Evolutionary conservation across 2,113 vertebrate genomes (phyloP).

Genomic region (Xiphophorus maculatus): DNA sequence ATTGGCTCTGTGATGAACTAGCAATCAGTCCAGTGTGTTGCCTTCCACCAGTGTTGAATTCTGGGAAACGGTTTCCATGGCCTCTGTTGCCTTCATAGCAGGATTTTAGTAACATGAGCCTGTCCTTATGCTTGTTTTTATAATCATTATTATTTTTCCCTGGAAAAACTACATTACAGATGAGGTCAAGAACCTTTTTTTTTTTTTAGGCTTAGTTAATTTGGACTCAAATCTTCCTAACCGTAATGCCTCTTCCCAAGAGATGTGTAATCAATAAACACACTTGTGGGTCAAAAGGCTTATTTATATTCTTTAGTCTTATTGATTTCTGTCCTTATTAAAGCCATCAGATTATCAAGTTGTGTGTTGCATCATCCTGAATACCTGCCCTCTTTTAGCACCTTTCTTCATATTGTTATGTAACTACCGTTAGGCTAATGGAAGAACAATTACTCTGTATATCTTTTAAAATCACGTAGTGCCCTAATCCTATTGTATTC

Average conservation of each 20-base stretch:
- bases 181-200: slow-evolving; percentile 16
- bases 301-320: slow-evolving; percentile 20
- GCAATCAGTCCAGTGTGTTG: too few species aligned
- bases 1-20: too few species aligned
- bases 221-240: slow-evolving; percentile 30
- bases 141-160: background rate
- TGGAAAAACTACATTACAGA: background rate
- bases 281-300: slow-evolving; percentile 34
- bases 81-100: too few species aligned
- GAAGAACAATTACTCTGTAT: background rate
- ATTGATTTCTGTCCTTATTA: slow-evolving; percentile 55
- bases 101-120: background rate
- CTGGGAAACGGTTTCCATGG: too few species aligned
- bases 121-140: background rate
- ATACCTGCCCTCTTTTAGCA: background rate
- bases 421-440: background rate
- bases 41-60: too few species aligned
- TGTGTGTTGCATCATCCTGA: background rate
- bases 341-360: slow-evolving; percentile 1
- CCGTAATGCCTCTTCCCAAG: slow-evolving; percentile 8
- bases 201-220: slow-evolving; percentile 31
- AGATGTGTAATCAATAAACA: slow-evolving; percentile 61
- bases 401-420: slow-evolving; percentile 5
- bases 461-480: slow-evolving; percentile 3
- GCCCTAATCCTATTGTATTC: background rate